Evolutionary conservation across 2,113 vertebrate genomes (phyloP), one percentile per base, ranked within the genome.

Genomic region (Macheiramphus alcinus): DNA sequence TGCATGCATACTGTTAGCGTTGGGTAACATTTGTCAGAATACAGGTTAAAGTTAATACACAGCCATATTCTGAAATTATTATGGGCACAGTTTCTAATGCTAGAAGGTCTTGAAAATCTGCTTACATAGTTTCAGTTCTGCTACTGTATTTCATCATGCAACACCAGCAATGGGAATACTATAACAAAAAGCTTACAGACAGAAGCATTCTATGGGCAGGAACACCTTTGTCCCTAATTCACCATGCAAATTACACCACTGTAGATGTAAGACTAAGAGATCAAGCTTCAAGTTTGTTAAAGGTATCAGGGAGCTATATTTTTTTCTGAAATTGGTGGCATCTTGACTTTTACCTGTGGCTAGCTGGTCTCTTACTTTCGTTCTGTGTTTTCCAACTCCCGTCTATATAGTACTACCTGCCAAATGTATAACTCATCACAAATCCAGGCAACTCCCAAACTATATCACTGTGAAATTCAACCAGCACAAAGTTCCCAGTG

Each of bases 391-490:
- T 85, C 65, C 52, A 88, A 6, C 38, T 43, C 21, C 47, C 2
- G 13, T 29, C 26, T 70, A 18, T 55, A 32, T 31, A 78, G 27
- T 43, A 43, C 45, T 95, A 94, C 95, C 94, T 97, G 94, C 40
- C 32, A 55, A 96, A 97, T 14, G 88, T 86, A 9, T 98, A 98
- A 67, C 83, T 94, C 68, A 97, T 73, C 21, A 63, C 25, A 29
- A 98, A 98, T 71, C 98, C 98, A 0, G 74, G 80, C 62, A 88
- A 29, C 63, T 97, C 94, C 96, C 97, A 97, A 58, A 88, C 67
- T 52, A 61, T 20, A 53, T 98, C 98, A 50, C 95, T 97, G 74
- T 96, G 93, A 82, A 98, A 98, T 94, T 98, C 96, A 80, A 98
- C 45, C 61, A 97, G 85, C 38, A 98, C 96, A 59, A 95, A 96